Conservation (phyloP, 2,888 invertebrate species). For the Zhuqinia jingwanae region DNA sequence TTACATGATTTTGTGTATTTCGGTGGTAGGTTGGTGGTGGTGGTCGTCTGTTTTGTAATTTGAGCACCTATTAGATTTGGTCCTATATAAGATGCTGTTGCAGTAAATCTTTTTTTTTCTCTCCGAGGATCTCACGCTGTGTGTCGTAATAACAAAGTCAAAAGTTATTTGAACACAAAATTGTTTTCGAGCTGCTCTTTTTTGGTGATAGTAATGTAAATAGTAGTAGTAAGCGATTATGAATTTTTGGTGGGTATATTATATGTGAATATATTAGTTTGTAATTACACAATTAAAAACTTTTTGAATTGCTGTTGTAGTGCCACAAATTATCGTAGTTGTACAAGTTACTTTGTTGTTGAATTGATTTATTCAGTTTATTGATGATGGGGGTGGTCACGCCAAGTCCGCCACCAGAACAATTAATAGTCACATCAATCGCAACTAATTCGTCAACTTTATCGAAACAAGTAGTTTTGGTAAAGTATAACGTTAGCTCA, state of each 20-base stretch:
- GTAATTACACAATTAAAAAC: slow-evolving; percentile 24
- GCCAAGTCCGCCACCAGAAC: background rate
- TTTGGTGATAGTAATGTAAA: too few species aligned
- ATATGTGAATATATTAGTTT: too few species aligned
- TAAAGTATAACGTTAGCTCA: slow-evolving; percentile 16
- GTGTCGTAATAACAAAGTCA: background rate
- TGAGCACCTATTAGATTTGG: slow-evolving; percentile 45
- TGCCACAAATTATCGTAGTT: slow-evolving; percentile 5
- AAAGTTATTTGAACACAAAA: slow-evolving; percentile 39
- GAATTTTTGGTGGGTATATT: too few species aligned
- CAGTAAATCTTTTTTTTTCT: too few species aligned
- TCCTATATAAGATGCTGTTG: slow-evolving; percentile 3
- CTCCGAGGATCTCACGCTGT: slow-evolving; percentile 10
- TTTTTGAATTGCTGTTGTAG: background rate
- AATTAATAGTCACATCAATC: background rate
- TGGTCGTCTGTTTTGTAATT: background rate
- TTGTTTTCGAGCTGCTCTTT: slow-evolving; percentile 37
- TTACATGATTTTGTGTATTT: background rate
- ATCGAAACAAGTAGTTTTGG: slow-evolving; percentile 17
- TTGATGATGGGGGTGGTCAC: slow-evolving; percentile 5
- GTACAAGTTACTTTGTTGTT: slow-evolving; percentile 15
- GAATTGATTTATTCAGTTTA: slow-evolving; percentile 11
- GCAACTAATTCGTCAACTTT: slow-evolving; percentile 22
- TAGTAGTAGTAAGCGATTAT: too few species aligned
- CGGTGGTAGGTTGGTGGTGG: too few species aligned